Conservation (phyloP, 2,113 vertebrate species). For the Phasianus colchicus region DNA sequence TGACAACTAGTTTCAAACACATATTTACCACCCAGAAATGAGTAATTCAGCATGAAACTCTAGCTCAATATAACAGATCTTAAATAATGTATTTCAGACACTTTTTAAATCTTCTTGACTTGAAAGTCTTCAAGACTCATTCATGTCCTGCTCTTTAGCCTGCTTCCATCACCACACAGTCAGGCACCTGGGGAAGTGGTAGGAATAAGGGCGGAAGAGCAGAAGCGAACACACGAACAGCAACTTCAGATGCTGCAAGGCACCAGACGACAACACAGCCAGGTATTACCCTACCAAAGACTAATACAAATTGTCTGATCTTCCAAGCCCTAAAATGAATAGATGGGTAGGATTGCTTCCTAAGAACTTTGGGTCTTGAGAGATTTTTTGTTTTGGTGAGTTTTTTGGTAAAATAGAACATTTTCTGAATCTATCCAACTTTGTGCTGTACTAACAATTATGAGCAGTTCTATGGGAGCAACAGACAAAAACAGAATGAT, state of each 20-base stretch:
- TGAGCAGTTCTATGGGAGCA: not conserved
- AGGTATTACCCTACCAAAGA: not conserved
- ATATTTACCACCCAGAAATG: not conserved
- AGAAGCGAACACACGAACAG: not conserved
- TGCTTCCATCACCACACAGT: not conserved
- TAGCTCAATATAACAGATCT: not conserved
- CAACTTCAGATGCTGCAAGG: not conserved
- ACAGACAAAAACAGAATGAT: not conserved
- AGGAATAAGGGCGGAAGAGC: not conserved
- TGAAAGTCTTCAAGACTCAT: not conserved
- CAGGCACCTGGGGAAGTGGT: accelerated
- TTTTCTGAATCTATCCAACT: not conserved
- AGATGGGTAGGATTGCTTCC: not conserved
- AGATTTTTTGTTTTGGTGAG: not conserved
- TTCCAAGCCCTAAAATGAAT: not conserved
- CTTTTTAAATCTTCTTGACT: not conserved
- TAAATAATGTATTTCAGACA: not conserved
- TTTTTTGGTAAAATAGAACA: not conserved
- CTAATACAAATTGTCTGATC: not conserved
- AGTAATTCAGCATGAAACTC: not conserved
- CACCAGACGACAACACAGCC: not conserved
- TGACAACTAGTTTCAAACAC: not conserved
- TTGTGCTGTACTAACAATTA: not conserved
- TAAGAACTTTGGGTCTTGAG: not conserved
- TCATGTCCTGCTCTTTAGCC: not conserved